phyloP scores from a whole-genome alignment of 2,113 vertebrate genomes.

The Struthio camelus region DNA sequence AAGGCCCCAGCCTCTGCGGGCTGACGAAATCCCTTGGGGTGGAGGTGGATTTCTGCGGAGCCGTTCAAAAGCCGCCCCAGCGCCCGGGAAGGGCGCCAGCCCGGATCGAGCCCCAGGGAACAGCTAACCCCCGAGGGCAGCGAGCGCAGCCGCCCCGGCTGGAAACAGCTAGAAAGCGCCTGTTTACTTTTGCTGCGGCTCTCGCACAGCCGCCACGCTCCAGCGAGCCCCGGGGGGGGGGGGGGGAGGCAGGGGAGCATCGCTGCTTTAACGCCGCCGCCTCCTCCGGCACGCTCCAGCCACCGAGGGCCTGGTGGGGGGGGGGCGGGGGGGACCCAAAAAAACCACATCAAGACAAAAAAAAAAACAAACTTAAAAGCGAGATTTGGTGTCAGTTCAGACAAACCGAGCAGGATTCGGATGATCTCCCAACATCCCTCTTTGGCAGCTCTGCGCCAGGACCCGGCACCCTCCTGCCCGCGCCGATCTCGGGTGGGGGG shows the following conservation, averaged over 20 bases:
- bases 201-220: too few species aligned
- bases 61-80: conserved; percentile 8
- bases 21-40: conserved; percentile 50
- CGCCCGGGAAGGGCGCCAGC: not conserved
- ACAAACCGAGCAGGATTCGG: not conserved
- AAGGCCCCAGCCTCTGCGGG: not conserved
- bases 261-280: too few species aligned
- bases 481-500: rapidly evolving
- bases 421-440: not conserved
- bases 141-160: not conserved
- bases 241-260: not conserved
- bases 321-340: too few species aligned
- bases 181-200: not conserved
- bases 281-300: too few species aligned
- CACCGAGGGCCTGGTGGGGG: too few species aligned
- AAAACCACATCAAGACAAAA: too few species aligned
- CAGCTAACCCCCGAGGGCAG: not conserved
- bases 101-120: not conserved
- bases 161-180: not conserved
- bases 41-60: not conserved
- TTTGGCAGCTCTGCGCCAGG: too few species aligned
- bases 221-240: too few species aligned
- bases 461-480: not conserved
- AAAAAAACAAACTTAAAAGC: too few species aligned
- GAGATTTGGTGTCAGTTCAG: not conserved